Conservation (phyloP, 2,888 invertebrate species). For the Rhorus exstirpatorius region DNA sequence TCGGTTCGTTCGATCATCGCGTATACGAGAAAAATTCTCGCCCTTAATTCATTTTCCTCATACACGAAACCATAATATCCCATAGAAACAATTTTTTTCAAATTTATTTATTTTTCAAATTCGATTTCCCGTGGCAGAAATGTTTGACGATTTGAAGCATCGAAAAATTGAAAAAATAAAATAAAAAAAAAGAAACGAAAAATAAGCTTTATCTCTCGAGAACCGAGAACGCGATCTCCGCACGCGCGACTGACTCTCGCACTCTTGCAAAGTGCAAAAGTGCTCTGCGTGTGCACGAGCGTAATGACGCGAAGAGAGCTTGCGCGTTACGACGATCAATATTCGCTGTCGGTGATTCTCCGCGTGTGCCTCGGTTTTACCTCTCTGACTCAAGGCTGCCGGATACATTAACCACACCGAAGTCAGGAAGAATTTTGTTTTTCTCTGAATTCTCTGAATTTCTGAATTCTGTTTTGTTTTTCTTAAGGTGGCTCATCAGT, state of each 20-base stretch:
- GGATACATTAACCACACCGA: constrained; percentile 1
- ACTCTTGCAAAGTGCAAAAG: neutral
- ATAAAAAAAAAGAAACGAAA: neutral
- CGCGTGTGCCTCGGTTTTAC: constrained; percentile 23
- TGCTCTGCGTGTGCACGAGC: neutral
- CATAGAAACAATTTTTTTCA: no score
- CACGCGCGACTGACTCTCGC: constrained; percentile 36
- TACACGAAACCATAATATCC: neutral
- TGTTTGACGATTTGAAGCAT: neutral
- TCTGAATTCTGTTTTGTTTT: no score
- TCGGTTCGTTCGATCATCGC: constrained; percentile 63
- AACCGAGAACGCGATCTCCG: constrained; percentile 9
- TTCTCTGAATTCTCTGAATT: no score
- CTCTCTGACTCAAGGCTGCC: constrained; percentile 12
- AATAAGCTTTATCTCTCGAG: neutral
- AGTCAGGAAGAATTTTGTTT: no score
- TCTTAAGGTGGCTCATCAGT: no score
- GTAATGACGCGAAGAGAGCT: constrained; percentile 29
- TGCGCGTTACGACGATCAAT: constrained; percentile 67
- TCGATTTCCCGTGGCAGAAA: neutral
- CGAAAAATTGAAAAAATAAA: neutral
- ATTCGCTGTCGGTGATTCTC: constrained; percentile 24
- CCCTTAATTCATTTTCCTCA: neutral
- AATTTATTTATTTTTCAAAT: neutral
- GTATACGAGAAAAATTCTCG: neutral